Conservation (phyloP, 2,888 invertebrate species). For the Tridacna crocea region DNA sequence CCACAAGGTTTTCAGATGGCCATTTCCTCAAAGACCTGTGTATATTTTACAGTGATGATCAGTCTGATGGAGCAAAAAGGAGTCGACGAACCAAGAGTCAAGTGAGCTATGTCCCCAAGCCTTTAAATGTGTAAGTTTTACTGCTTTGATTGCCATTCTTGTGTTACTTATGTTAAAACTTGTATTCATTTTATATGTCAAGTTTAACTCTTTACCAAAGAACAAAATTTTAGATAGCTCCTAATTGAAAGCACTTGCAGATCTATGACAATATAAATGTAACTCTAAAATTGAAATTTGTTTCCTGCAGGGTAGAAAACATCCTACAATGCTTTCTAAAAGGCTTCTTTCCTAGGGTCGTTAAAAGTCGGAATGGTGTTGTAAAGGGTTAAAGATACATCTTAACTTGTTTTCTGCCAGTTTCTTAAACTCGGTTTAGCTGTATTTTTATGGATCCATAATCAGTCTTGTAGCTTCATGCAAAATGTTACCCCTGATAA, state of each 20-base stretch:
- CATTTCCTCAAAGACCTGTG: background rate
- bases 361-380: too few species aligned
- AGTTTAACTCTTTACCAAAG: too few species aligned
- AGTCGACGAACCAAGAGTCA: constrained; percentile 36
- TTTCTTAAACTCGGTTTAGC: too few species aligned
- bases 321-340: background rate
- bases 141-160: background rate
- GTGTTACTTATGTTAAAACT: too few species aligned
- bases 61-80: background rate
- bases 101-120: constrained; percentile 43
- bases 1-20: background rate
- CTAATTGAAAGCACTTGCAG: background rate
- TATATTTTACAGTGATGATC: constrained; percentile 23
- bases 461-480: too few species aligned
- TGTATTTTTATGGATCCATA: too few species aligned
- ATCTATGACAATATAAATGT: background rate
- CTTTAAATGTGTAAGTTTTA: constrained; percentile 45
- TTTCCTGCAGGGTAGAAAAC: background rate
- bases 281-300: background rate
- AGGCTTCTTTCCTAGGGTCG: too few species aligned
- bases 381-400: too few species aligned
- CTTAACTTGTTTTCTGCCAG: too few species aligned
- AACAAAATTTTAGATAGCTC: background rate
- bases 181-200: too few species aligned
- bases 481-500: too few species aligned